These are phyloP conservation scores for Tromatobia lineatoria DNA, from an alignment of 2,888 invertebrate genomes.

Conservation along the genomic window DNA sequence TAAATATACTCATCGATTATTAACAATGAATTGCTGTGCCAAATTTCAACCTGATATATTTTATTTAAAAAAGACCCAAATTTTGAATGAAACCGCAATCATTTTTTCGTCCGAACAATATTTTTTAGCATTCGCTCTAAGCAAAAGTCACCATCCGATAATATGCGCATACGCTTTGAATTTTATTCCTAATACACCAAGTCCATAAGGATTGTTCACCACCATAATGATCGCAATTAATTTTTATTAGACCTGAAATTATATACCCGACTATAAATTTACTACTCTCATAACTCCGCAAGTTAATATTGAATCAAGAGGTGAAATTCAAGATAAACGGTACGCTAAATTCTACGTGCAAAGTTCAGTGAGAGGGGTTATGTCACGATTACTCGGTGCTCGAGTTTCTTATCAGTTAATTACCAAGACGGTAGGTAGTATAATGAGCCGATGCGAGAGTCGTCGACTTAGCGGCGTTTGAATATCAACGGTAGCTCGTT, in stretches of 20 bases:
- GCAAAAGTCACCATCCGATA: too few species aligned
- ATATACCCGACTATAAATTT: not conserved
- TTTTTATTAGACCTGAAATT: not conserved
- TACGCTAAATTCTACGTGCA: not conserved
- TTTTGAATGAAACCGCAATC: too few species aligned
- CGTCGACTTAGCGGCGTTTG: slow-evolving; percentile 30
- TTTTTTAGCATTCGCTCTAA: too few species aligned
- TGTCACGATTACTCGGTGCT: slow-evolving; percentile 7
- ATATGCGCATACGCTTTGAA: too few species aligned
- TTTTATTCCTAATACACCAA: too few species aligned
- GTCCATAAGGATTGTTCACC: too few species aligned
- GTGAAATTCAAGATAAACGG: not conserved
- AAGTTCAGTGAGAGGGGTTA: not conserved
- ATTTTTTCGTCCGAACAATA: too few species aligned
- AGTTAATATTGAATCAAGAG: slow-evolving; percentile 5
- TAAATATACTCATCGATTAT: too few species aligned
- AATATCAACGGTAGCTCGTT: slow-evolving; percentile 41
- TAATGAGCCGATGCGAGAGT: slow-evolving; percentile 29
- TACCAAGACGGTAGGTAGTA: slow-evolving; percentile 16
- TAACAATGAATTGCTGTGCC: too few species aligned
- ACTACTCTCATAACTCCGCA: not conserved
- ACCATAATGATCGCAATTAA: not conserved
- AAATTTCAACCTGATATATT: too few species aligned
- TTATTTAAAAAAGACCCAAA: too few species aligned
- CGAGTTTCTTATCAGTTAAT: slow-evolving; percentile 36